Base-by-base conservation (phyloP, 2,888 invertebrate genomes). In the Mythimna pallens region DNA sequence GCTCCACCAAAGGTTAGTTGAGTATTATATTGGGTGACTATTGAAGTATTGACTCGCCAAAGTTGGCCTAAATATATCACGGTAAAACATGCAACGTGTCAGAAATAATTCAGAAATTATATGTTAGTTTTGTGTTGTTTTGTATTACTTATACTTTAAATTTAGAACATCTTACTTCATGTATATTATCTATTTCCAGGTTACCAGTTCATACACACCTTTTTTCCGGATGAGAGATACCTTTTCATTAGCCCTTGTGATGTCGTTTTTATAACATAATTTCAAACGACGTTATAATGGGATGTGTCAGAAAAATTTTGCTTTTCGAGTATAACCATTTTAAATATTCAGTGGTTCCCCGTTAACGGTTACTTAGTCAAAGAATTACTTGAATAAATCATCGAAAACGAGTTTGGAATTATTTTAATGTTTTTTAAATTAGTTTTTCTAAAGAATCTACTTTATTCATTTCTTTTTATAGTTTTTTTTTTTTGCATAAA, bases 1-100 rank as follows among this genome's bases (percentile, higher is more conserved):
- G 96, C 96, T 95, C 78, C 71, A 87, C 71, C 90, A 93, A 93
- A 95, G 95, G 95, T 95, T 95, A 93, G 80, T 78, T 79, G 87
- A 91, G 89, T 86, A 93, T 92, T 91, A 88, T 89, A 83, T 87
- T 89, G 86, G 87, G 83, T 89, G 88, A 81, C 86, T 84, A 76
- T 65, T 75, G 76, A 75, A 80, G 85, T 83, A 74, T 59, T 77
- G 76, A 78, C 52, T 76, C 68, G 71, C 71, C 63, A 75, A 78
- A 73, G 47, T 65, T 68, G 75, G 55, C 69, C 69, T 75, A 81
- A 78, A 85, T 80, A 84, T 64, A 64, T 82, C 85, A 78, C 73
- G 73, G 70, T 36, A 76, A 67, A 55, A 66, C 58, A 55, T 34
- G 50, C 80, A 66, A 70, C 69, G 75, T 66, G 22, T 66, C 50